Evolutionary conservation across 2,888 invertebrate genomes (phyloP).

Genomic region (Aelia acuminata): DNA sequence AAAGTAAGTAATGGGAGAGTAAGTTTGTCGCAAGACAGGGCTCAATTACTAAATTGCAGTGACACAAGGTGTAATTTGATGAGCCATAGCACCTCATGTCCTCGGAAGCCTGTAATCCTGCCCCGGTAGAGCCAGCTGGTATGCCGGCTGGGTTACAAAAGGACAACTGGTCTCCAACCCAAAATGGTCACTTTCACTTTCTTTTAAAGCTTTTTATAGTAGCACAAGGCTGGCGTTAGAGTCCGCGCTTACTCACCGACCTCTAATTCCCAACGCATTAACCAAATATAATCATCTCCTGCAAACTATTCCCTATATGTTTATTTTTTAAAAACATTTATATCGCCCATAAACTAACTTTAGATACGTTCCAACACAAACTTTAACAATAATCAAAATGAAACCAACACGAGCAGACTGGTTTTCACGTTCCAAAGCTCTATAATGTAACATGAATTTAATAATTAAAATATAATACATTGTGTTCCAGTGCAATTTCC

Average conservation of each 20-base stretch:
- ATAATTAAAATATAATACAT: no score
- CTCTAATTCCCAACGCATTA: not conserved
- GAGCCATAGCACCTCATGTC: conserved; percentile 21
- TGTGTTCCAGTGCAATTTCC: no score
- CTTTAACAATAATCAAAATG: no score
- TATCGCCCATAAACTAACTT: no score
- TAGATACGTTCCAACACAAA: no score
- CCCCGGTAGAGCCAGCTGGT: not conserved
- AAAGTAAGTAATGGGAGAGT: not conserved
- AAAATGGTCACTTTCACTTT: conserved; percentile 31
- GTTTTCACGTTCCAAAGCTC: no score
- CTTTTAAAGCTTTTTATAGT: conserved; percentile 29
- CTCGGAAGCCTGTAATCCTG: not conserved
- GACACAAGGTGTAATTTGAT: conserved; percentile 24
- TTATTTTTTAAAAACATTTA: no score
- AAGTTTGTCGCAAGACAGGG: not conserved
- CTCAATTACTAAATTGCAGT: conserved; percentile 35
- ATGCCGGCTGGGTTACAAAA: not conserved
- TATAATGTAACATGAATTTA: no score
- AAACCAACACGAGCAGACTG: no score
- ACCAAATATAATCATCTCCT: not conserved
- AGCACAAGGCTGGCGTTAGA: not conserved
- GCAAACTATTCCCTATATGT: not conserved
- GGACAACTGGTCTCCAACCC: conserved; percentile 3
- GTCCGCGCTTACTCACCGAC: not conserved